phyloP scores from a whole-genome alignment of 2,797 vertebrate genomes.

The Bryconaethiops microstoma region DNA sequence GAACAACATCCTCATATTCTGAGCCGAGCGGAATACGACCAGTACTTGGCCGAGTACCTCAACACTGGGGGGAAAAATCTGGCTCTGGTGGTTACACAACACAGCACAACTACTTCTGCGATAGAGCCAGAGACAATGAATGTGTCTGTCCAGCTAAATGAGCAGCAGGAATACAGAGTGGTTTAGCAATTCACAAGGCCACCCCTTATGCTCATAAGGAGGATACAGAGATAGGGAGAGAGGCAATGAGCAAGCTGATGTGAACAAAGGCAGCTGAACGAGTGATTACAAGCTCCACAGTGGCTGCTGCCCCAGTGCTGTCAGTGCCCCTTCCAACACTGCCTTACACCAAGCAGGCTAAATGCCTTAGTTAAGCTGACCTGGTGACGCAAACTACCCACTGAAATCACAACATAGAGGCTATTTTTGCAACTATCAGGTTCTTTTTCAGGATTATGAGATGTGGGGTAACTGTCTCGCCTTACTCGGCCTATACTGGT shows the following conservation, averaged over 20 bases:
- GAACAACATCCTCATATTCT: background rate
- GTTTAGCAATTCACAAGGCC: conserved; percentile 36
- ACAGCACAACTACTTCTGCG: conserved; percentile 12
- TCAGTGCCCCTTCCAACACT: background rate
- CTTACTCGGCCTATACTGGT: background rate
- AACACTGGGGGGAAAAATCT: conserved; percentile 15
- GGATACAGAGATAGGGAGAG: conserved; percentile 23
- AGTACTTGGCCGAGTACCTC: conserved; percentile 12
- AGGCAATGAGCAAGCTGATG: conserved; percentile 35
- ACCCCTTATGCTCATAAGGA: conserved; percentile 18
- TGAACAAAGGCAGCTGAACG: conserved; percentile 64
- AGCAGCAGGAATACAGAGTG: conserved; percentile 28
- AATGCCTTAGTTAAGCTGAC: background rate
- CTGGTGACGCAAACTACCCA: background rate
- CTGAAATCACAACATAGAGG: background rate
- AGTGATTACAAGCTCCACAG: conserved; percentile 57
- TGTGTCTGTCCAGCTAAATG: conserved; percentile 46
- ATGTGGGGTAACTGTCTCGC: background rate
- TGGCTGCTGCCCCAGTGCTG: background rate
- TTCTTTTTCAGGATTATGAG: background rate
- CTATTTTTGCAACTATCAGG: background rate
- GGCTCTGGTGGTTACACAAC: background rate
- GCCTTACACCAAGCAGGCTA: background rate
- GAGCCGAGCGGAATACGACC: background rate
- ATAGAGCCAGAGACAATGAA: conserved; percentile 34